A percentile compares a stretch with the other conserved stretches of the same genome.
Evolutionary conservation across 2,797 vertebrate genomes (phyloP).

Genomic region (Myioborus miniatus): DNA sequence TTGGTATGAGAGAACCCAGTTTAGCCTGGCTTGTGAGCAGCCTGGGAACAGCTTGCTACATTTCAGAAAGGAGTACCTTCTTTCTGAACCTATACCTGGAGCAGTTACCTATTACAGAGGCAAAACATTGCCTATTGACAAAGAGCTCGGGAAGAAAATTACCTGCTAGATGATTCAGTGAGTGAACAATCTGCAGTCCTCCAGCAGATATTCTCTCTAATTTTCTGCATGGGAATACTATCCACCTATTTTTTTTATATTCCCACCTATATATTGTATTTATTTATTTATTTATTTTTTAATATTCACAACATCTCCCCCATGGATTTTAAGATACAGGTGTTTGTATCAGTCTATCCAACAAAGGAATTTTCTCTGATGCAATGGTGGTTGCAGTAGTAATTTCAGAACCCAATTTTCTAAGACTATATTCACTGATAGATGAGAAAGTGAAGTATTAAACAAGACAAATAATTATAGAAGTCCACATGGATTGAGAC

Average conservation of each 20-base stretch:
- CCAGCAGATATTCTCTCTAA: background rate
- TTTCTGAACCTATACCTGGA: background rate
- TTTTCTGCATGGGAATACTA: background rate
- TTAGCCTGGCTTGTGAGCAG: background rate
- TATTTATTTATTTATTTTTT: too few species aligned
- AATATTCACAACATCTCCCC: background rate
- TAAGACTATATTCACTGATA: background rate
- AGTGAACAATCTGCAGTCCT: background rate
- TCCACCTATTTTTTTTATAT: background rate
- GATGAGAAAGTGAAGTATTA: background rate
- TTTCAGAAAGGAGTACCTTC: background rate
- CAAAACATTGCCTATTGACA: background rate
- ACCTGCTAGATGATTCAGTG: background rate
- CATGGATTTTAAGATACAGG: background rate
- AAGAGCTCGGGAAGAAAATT: background rate
- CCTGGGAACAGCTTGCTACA: background rate
- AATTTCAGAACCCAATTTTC: background rate
- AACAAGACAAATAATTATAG: slow-evolving; percentile 14
- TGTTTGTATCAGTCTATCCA: background rate
- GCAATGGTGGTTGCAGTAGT: background rate
- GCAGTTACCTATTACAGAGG: background rate
- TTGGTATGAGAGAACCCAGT: background rate
- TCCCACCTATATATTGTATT: background rate
- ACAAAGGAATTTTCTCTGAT: background rate
- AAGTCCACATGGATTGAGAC: background rate